Percentiles rank a stretch among this genome's conserved stretches.
phyloP scores from a whole-genome alignment of 2,113 vertebrate species.

The Nymphicus hollandicus region DNA sequence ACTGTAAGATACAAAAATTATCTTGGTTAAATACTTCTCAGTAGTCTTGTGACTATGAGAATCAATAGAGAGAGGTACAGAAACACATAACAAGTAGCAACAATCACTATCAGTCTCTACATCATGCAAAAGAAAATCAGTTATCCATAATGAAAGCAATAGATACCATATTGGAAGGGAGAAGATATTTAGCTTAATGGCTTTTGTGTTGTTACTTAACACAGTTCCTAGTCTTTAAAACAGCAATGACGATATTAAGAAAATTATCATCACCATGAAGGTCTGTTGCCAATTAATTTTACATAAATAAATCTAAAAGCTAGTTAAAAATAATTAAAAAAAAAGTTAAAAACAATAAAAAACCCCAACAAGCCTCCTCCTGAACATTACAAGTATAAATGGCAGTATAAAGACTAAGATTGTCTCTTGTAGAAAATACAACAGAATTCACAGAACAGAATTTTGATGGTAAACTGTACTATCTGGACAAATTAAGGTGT shows the following conservation, averaged over 20 bases:
- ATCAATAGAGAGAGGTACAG: neutral
- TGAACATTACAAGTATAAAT: neutral
- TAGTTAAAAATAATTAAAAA: neutral
- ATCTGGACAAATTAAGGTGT: neutral
- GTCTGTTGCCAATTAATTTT: neutral
- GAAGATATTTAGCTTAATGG: neutral
- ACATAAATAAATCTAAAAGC: neutral
- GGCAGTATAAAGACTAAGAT: neutral
- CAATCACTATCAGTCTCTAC: neutral
- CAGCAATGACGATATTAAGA: neutral
- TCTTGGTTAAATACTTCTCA: neutral
- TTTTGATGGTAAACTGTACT: neutral
- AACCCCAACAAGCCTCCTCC: fast-evolving
- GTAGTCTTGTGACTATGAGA: neutral
- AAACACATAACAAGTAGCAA: neutral
- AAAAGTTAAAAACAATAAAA: neutral
- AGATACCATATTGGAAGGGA: neutral
- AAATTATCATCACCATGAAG: neutral
- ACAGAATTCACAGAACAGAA: neutral
- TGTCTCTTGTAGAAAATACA: neutral
- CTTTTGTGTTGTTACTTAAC: neutral
- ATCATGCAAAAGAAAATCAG: neutral
- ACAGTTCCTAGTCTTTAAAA: neutral
- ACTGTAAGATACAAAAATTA: neutral
- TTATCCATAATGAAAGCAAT: neutral